These are phyloP conservation scores for Antechinus flavipes DNA, from an alignment of 2,113 vertebrate genomes.

Conservation along the genomic window DNA sequence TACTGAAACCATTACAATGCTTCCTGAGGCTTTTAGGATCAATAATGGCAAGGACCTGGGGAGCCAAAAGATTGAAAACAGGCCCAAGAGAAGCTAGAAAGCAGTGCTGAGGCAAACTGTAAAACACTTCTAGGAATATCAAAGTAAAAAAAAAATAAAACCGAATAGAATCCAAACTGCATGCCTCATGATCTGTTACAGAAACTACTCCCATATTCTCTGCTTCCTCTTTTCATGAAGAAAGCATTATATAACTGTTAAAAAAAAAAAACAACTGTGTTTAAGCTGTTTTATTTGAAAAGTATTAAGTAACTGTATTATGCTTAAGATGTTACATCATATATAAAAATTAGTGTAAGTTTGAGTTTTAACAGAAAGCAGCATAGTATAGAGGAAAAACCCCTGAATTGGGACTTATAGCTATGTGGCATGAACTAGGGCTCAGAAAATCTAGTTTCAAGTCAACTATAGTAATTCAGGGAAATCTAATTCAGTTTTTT, in stretches of 20 bases:
- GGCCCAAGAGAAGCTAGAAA: constrained; percentile 9
- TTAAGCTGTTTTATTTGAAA: background rate
- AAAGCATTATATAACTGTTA: background rate
- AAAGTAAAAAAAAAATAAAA: constrained; percentile 5
- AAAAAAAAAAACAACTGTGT: background rate
- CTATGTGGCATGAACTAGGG: background rate
- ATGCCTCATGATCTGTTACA: background rate
- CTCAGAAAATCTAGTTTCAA: background rate
- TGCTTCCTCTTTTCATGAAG: constrained; percentile 30
- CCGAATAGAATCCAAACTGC: constrained; percentile 6
- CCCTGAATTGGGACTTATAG: background rate
- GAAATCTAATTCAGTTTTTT: background rate
- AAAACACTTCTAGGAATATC: background rate
- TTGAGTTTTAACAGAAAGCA: background rate
- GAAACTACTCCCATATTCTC: background rate
- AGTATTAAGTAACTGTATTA: background rate
- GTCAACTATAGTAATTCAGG: background rate
- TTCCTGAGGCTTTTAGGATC: constrained; percentile 22
- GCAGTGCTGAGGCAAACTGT: constrained; percentile 6
- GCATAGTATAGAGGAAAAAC: background rate
- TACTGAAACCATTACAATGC: constrained; percentile 16
- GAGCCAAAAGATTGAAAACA: constrained; percentile 12
- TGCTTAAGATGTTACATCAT: background rate
- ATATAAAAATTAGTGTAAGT: background rate
- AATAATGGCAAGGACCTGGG: constrained; percentile 29